Base-by-base conservation (phyloP, 2,797 vertebrate species). In the Tragopan temminckii region DNA sequence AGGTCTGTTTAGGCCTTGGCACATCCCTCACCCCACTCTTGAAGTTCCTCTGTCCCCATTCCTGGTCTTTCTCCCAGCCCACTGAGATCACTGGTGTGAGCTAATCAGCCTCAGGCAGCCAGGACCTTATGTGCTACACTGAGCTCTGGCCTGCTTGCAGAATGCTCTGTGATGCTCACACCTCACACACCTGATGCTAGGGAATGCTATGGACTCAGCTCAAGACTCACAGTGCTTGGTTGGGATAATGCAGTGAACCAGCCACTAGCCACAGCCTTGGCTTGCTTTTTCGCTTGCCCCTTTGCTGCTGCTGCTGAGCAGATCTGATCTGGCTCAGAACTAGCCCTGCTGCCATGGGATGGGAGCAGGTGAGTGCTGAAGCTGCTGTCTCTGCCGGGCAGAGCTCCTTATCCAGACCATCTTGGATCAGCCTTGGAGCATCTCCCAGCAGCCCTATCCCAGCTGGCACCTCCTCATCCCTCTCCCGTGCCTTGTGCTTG, bases 401-500 rank as follows among this genome's bases (percentile, higher is more conserved):
- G 57, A 45, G n/a, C 42, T 14, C 4, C 3, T 27, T 43, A 17
- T 7, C 8, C 1, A 8, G 23, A 55, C 52, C 46, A 11, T 71
- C 29, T 85, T 6, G 20, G 71, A 62, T 50, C 27, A 74, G 66
- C n/a, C 52, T 11, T 0, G 1, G 63, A 78, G 69, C 62, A 75
- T 93, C 27, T 91, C 62, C 74, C 55, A 27, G 79, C 77, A 45
- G 12, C 85, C 15, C 24, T 20, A 9, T 45, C 57, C 78, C 12
- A n/a, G 29, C 27, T 13, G 45, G n/a, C 10, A 7, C 45, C 61
- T 71, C 33, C 64, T 91, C 33, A 94, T 29, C 35, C 7, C 3
- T 33, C 27, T 80, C n/a, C 48, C 8, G 27, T 53, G 2, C 52
- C 27, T 27, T 96, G 27, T 94, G 80, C 94, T 86, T 55, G 92